A percentile compares a stretch with the other conserved stretches of the same genome.
phyloP scores from a whole-genome alignment of 2,888 invertebrate genomes.

The Eristalinus sepulchralis region DNA sequence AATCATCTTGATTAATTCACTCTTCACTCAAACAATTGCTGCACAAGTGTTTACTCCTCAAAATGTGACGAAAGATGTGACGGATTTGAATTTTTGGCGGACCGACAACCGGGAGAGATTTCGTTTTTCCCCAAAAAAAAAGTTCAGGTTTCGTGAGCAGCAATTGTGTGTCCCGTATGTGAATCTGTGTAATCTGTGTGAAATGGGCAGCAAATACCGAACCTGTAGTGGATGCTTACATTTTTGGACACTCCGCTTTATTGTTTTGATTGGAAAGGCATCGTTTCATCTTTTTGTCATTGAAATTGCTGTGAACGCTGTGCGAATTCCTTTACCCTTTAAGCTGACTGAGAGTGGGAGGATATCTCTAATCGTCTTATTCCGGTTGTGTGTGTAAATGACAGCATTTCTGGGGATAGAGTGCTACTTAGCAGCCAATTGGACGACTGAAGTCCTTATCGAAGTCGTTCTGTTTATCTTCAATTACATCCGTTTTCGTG shows the following conservation, averaged over 20 bases:
- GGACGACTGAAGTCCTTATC: slow-evolving; percentile 34
- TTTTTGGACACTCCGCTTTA: slow-evolving; percentile 2
- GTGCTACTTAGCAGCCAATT: neutral
- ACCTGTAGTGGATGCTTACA: slow-evolving; percentile 11
- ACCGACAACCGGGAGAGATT: neutral
- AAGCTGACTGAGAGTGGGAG: slow-evolving; percentile 14
- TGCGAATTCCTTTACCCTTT: neutral
- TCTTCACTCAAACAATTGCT: slow-evolving; percentile 7
- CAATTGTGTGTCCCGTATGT: slow-evolving; percentile 22
- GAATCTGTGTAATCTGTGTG: slow-evolving; percentile 38
- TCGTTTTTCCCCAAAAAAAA: neutral
- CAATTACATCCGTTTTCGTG: slow-evolving; percentile 9
- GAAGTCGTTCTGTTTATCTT: slow-evolving; percentile 17
- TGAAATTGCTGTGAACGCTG: neutral
- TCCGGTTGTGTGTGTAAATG: slow-evolving; percentile 36
- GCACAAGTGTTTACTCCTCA: slow-evolving; percentile 15
- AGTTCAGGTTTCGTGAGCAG: slow-evolving; percentile 5
- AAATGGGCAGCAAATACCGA: slow-evolving; percentile 17
- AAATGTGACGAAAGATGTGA: neutral
- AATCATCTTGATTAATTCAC: slow-evolving; percentile 20
- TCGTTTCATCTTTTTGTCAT: neutral
- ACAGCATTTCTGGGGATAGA: neutral
- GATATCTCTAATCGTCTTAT: slow-evolving; percentile 50
- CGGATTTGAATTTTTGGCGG: slow-evolving; percentile 8
- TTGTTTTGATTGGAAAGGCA: slow-evolving; percentile 6